Base-by-base conservation (phyloP, 2,797 vertebrate species). In the Scolopax rusticola region DNA sequence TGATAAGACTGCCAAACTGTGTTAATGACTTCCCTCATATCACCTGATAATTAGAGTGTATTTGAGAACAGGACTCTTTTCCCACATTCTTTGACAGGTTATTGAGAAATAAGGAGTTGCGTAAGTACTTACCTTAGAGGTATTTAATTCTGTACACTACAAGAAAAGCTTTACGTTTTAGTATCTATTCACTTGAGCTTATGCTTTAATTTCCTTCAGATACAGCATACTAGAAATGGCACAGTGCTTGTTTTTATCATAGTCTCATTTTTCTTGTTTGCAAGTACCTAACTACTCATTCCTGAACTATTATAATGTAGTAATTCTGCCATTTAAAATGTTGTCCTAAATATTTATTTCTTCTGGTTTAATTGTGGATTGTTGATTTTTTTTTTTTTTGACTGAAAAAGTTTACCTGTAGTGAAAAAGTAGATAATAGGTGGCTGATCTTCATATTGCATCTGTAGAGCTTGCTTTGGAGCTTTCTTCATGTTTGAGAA, bases 101-200 rank as follows among this genome's bases (percentile, higher is more conserved):
- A 32, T 28, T 84, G 85, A 81, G 64, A 78, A 87, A 71, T 50
- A 84, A 73, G 61, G 30, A 59, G 40, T 63, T 87, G 15, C 0
- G 2, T 63, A 45, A 21, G 53, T 67, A n/a, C 60, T 70, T 79
- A 38, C 33, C 75, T 90, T 61, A 6, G 9, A 73, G 33, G 9
- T 77, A 48, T 87, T 95, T 91, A 63, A 81, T 94, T 77, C n/a
- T 51, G n/a, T 51, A 47, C 11, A 2, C 41, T 73, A 45, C 61
- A 87, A 74, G 89, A 76, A 76, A 84, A 87, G 69, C 80, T 95
- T 93, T 90, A 36, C 1, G 0, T 56, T 67, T 6, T 23, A 36
- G 54, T 77, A 40, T 95, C 92, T 84, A 50, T 94, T 94, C 68
- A 79, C 28, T 60, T 67, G 32, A 45, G 67, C 56, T 93, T 88